A percentile compares a stretch with the other conserved stretches of the same genome.
phyloP scores from a whole-genome alignment of 2,888 invertebrate species.

The Branchellion lobata region DNA sequence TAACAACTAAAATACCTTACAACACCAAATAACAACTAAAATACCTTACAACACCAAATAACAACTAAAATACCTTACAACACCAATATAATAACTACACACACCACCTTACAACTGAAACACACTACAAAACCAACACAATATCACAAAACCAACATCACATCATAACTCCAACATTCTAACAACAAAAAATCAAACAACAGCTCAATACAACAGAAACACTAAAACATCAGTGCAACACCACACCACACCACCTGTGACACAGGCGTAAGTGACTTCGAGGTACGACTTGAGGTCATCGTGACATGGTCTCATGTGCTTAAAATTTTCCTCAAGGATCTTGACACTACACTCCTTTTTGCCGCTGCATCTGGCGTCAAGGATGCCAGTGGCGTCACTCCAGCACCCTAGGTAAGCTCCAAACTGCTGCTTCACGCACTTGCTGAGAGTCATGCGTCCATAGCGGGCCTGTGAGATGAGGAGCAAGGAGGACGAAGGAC shows the following conservation, averaged over 20 bases:
- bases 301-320: conserved; percentile 10
- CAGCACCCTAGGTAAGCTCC: conserved; percentile 12
- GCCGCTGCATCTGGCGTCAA: not conserved
- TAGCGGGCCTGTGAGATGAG: not conserved
- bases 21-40: too few species aligned
- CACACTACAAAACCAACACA: too few species aligned
- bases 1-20: too few species aligned
- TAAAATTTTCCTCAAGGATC: conserved; percentile 13
- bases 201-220: too few species aligned
- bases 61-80: too few species aligned
- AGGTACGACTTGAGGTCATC: conserved; percentile 26
- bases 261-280: not conserved
- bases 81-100: too few species aligned
- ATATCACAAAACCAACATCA: too few species aligned
- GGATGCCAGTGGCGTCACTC: not conserved
- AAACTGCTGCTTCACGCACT: not conserved
- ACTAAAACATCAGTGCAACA: not conserved
- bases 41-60: too few species aligned
- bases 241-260: not conserved
- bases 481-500: not conserved
- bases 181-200: too few species aligned
- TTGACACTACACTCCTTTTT: not conserved
- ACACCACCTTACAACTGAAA: too few species aligned
- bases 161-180: too few species aligned
- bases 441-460: conserved; percentile 1